Conservation (phyloP, 2,888 invertebrate genomes). For the Steromphala cineraria region DNA sequence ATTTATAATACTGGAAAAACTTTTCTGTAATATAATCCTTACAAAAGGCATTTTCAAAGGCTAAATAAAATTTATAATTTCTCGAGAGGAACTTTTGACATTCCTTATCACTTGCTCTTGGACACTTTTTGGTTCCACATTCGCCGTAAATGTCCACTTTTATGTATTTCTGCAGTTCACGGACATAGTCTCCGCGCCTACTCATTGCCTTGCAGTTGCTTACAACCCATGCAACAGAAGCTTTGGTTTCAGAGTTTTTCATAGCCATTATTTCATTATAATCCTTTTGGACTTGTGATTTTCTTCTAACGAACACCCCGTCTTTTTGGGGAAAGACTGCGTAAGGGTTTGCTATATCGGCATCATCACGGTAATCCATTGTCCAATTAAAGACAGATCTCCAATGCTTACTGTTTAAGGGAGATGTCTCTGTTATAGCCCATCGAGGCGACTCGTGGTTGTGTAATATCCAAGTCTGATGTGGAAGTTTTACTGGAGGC, state of each 20-base stretch:
- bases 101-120: neutral
- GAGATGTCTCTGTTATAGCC: neutral
- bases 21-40: conserved; percentile 13
- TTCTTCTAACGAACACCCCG: neutral
- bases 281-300: neutral
- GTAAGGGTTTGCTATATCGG: neutral
- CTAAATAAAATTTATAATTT: conserved; percentile 10
- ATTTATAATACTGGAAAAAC: neutral
- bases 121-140: neutral
- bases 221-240: neutral
- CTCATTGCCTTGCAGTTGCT: neutral
- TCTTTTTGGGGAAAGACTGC: neutral
- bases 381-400: neutral
- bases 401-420: neutral
- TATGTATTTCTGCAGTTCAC: neutral
- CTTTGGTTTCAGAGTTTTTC: neutral
- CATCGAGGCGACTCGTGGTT: neutral
- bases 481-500: neutral
- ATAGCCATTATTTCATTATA: neutral
- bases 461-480: neutral
- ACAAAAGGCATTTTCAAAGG: conserved; percentile 18
- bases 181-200: neutral
- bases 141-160: neutral
- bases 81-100: neutral
- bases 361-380: neutral